Evolutionary conservation across 2,113 vertebrate genomes (phyloP).

Genomic region (Puffinus mauretanicus): DNA sequence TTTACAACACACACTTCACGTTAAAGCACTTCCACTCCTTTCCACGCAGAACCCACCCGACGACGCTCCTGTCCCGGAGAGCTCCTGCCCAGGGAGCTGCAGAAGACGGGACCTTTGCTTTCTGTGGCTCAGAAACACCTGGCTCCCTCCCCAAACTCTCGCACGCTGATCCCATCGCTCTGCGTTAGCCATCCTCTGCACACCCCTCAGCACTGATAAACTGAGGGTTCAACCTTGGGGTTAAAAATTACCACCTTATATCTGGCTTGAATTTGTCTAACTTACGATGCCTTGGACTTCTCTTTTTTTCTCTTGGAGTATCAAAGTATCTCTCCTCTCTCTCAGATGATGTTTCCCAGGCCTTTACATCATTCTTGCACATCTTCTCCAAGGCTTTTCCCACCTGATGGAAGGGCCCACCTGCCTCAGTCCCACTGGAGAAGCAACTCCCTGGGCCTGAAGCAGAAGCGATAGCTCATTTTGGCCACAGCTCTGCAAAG

Average conservation of each 20-base stretch:
- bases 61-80: neutral
- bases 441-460: neutral
- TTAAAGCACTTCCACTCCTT: neutral
- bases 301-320: neutral
- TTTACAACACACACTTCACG: neutral
- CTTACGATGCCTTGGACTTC: rapidly evolving
- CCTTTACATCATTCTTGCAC: neutral
- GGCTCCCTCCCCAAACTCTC: neutral
- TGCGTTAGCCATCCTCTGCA: neutral
- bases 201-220: neutral
- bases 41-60: neutral
- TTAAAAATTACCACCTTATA: neutral
- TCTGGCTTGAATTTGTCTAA: neutral
- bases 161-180: neutral
- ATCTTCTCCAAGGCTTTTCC: neutral
- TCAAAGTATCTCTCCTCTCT: neutral
- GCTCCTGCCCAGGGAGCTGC: neutral
- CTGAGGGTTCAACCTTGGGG: neutral
- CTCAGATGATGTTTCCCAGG: neutral
- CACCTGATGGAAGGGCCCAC: neutral
- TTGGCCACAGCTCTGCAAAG: neutral
- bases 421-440: neutral
- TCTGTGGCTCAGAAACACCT: neutral
- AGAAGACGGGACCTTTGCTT: neutral
- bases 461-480: neutral